Percentiles rank a stretch among this genome's conserved stretches.
phyloP scores from a whole-genome alignment of 2,888 invertebrate species.

The Agrochola lychnidis region DNA sequence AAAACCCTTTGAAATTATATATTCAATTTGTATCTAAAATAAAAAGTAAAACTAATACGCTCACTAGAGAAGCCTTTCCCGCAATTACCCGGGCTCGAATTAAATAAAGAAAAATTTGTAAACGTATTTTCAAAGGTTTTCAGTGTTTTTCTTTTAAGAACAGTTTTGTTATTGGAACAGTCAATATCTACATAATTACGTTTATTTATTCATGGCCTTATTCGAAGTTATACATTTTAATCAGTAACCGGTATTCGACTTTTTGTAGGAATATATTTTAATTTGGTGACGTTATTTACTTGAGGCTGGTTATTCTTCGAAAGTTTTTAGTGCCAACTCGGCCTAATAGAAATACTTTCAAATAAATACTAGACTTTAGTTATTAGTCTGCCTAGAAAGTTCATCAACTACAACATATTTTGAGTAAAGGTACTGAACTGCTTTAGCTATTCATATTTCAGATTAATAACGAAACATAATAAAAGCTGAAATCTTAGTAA shows the following conservation, averaged over 20 bases:
- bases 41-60: constrained; percentile 39
- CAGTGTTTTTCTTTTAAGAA: constrained; percentile 21
- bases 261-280: constrained; percentile 20
- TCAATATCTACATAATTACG: constrained; percentile 37
- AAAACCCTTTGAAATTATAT: constrained; percentile 6
- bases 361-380: not conserved
- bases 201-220: constrained; percentile 30
- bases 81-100: constrained; percentile 52
- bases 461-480: not conserved
- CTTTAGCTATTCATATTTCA: not conserved
- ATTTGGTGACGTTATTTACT: not conserved
- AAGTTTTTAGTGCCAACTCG: not conserved
- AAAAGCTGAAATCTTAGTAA: not conserved
- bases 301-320: not conserved
- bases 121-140: constrained; percentile 38
- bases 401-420: not conserved
- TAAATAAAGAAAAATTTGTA: constrained; percentile 23
- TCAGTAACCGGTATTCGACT: constrained; percentile 31
- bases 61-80: constrained; percentile 47
- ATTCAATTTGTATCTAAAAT: constrained; percentile 37
- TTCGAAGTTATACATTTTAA: constrained; percentile 39
- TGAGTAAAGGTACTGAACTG: not conserved
- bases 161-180: constrained; percentile 22
- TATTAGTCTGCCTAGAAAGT: not conserved
- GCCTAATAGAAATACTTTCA: not conserved